Conservation (phyloP, 2,797 vertebrate species). For the Molossus molossus region DNA sequence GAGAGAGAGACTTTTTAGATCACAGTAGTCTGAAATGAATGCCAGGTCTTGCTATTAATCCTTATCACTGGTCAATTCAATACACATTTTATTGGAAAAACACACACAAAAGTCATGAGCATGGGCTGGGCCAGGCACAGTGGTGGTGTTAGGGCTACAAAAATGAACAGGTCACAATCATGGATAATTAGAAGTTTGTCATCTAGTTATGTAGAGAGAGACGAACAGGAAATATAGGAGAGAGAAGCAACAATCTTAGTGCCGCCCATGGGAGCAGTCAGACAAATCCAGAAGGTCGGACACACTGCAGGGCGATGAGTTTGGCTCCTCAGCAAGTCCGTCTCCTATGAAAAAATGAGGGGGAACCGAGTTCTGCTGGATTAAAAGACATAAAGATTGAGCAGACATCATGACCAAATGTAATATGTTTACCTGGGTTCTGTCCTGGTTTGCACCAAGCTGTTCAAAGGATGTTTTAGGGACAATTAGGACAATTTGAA, state of each 20-base stretch:
- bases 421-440: not conserved
- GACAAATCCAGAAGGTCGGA: not conserved
- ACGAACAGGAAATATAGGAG: not conserved
- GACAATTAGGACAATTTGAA: not conserved
- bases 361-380: not conserved
- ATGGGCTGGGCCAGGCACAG: not conserved
- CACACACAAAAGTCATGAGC: not conserved
- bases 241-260: not conserved
- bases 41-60: not conserved
- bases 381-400: constrained; percentile 20
- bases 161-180: not conserved
- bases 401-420: not conserved
- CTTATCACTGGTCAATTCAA: not conserved
- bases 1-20: not conserved
- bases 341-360: not conserved
- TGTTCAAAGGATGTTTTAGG: not conserved
- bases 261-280: not conserved
- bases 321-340: not conserved
- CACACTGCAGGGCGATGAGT: not conserved
- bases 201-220: not conserved
- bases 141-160: not conserved
- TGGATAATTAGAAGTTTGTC: not conserved
- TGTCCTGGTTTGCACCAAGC: not conserved
- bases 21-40: not conserved
- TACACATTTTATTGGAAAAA: constrained; percentile 33